phyloP scores from a whole-genome alignment of 2,888 invertebrate genomes.

The Calameuta pallipes region DNA sequence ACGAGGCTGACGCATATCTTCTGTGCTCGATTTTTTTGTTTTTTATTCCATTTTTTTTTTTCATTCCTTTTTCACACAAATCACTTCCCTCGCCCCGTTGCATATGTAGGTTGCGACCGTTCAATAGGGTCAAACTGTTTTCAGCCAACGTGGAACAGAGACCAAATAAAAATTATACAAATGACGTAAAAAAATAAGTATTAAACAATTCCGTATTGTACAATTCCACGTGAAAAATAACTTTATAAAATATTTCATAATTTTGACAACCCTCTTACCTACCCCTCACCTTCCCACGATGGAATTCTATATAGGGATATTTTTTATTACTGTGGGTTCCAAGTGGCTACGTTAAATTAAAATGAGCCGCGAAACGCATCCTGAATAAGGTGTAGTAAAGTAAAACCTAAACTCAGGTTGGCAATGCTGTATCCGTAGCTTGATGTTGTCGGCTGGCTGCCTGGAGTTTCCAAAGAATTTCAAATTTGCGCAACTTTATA shows the following conservation, averaged over 20 bases:
- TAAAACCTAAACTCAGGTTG: background rate
- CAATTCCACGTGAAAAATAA: background rate
- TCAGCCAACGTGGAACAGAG: background rate
- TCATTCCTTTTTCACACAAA: background rate
- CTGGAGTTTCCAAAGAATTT: background rate
- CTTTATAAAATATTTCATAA: background rate
- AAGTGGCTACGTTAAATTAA: background rate
- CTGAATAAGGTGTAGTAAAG: background rate
- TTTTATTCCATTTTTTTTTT: background rate
- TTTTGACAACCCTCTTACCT: no score
- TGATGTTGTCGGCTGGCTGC: background rate
- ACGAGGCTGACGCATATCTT: background rate
- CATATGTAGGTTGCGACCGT: background rate
- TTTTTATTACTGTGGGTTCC: background rate
- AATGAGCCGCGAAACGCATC: background rate
- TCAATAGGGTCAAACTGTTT: background rate
- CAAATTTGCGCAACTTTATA: background rate
- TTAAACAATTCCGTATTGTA: background rate
- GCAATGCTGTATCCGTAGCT: background rate
- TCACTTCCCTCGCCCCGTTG: background rate
- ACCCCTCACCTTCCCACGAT: no score
- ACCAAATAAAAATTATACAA: background rate
- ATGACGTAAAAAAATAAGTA: background rate
- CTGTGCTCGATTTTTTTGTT: background rate
- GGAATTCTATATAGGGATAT: no score